phyloP scores from a whole-genome alignment of 2,113 vertebrate genomes.

The Phrynosoma blainvillii region DNA sequence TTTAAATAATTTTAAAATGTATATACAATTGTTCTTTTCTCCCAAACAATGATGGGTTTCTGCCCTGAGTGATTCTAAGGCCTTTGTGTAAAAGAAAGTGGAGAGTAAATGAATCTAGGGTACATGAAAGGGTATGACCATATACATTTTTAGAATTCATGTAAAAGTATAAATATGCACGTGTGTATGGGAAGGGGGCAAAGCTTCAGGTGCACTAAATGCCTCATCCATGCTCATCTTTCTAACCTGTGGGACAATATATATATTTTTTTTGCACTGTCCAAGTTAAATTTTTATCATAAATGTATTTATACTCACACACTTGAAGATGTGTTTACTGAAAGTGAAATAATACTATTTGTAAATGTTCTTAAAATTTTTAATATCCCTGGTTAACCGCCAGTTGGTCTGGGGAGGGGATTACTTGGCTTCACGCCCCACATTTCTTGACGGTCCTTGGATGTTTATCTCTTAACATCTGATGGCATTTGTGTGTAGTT shows the following conservation, averaged over 20 bases:
- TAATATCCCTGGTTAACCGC: conserved; percentile 52
- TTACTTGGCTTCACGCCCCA: conserved; percentile 58
- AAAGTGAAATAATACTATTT: conserved; percentile 41
- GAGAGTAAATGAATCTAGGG: conserved; percentile 34
- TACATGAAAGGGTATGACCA: conserved; percentile 23
- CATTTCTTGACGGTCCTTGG: conserved; percentile 41
- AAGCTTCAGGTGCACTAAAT: conserved; percentile 37
- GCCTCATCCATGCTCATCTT: conserved; percentile 38
- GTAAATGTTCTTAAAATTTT: conserved; percentile 58
- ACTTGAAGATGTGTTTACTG: conserved; percentile 67
- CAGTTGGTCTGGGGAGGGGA: conserved; percentile 5
- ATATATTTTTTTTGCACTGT: conserved; percentile 78
- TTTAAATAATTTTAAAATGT: conserved; percentile 29
- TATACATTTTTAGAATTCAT: conserved; percentile 21
- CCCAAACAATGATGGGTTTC: conserved; percentile 38
- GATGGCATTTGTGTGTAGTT: conserved; percentile 18
- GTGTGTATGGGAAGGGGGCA: conserved; percentile 3
- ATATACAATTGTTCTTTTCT: conserved; percentile 28
- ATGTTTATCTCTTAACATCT: conserved; percentile 11
- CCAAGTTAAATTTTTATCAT: conserved; percentile 70
- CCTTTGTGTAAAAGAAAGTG: conserved; percentile 32
- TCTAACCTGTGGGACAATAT: conserved; percentile 70
- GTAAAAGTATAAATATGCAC: conserved; percentile 14
- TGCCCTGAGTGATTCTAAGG: conserved; percentile 47
- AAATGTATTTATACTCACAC: conserved; percentile 68